Base-by-base conservation (phyloP, 35 echinoderm and acorn worm genomes). In the Apostichopus californicus region DNA sequence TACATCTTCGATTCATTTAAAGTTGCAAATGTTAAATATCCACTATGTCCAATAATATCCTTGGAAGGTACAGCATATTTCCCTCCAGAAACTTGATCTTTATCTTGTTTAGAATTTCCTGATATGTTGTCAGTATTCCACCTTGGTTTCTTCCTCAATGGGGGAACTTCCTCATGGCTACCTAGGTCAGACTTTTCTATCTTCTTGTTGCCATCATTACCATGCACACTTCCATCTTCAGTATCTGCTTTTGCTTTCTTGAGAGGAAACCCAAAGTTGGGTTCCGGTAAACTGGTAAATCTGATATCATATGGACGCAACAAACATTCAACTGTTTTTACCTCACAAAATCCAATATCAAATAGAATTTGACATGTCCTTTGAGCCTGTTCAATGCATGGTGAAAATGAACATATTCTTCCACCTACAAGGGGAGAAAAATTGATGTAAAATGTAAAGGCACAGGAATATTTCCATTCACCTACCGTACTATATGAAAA, bases 381-480 rank as follows among this genome's bases (percentile, higher is more conserved):
- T 81, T 99, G 97, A 10, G 95, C 97, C 83, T 99, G 97, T 78
- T 99, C 97, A 93, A 99, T 99, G 88, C 97, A 99, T 60, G 97
- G 97, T 61, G 97, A 99, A 61, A 99, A 99, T 20, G 97, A 96
- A 63, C 97, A 99, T 58, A 99, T 95, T 81, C 95, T 93, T 5
- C 97, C 97, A 81, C 97, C 97, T 96, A 90, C 17, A 21, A 58
- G 58, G 26, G 87, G 9, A 55, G 59, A 53, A 68, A 61, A 83
- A 72, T 46, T 54, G 22, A 52, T 89, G 12, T 17, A 52, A 8
- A 12, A 73, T 4, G 3, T 75, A 20, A 20, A 75, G 71, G 71
- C 14, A 75, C 21, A 75, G 6, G n/a, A 75, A 75, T 24, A 18
- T n/a, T 17, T 18, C n/a, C 70, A 73, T 18, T 15, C 14, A 21